Conservation (phyloP, 2,888 invertebrate genomes). For the Phytoseiulus persimilis region DNA sequence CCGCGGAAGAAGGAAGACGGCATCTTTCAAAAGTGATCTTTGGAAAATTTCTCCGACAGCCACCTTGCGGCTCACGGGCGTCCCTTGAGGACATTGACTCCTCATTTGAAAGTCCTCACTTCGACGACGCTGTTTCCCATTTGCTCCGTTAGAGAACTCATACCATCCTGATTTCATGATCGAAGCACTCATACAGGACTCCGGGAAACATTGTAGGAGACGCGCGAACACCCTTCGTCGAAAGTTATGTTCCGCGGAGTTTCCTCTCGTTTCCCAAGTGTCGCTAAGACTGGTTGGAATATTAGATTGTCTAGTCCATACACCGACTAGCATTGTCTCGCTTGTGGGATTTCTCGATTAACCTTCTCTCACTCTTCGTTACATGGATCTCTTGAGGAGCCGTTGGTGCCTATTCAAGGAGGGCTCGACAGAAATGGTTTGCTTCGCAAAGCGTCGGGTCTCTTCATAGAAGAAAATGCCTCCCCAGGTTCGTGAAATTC, state of each 20-base stretch:
- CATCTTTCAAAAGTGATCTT: not conserved
- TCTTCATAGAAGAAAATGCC: constrained; percentile 29
- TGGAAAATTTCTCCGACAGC: not conserved
- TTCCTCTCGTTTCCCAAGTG: no score
- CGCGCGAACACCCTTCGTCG: no score
- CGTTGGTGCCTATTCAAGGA: constrained; percentile 27
- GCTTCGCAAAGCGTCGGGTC: constrained; percentile 37
- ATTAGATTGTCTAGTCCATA: not conserved
- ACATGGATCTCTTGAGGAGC: constrained; percentile 36
- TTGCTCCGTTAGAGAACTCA: no score
- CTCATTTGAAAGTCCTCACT: no score
- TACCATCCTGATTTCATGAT: no score
- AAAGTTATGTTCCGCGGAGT: no score
- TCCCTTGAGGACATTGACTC: no score
- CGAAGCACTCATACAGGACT: no score
- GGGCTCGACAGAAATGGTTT: constrained; percentile 35
- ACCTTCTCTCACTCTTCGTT: not conserved
- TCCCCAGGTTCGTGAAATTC: constrained; percentile 21
- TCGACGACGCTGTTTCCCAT: no score
- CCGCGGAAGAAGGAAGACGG: not conserved
- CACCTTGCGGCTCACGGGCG: no score
- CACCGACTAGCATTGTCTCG: not conserved
- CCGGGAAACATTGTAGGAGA: no score
- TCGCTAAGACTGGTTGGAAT: not conserved
- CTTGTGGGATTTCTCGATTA: not conserved